phyloP scores from a whole-genome alignment of 2,888 invertebrate genomes.

The Anthrax anthrax region DNA sequence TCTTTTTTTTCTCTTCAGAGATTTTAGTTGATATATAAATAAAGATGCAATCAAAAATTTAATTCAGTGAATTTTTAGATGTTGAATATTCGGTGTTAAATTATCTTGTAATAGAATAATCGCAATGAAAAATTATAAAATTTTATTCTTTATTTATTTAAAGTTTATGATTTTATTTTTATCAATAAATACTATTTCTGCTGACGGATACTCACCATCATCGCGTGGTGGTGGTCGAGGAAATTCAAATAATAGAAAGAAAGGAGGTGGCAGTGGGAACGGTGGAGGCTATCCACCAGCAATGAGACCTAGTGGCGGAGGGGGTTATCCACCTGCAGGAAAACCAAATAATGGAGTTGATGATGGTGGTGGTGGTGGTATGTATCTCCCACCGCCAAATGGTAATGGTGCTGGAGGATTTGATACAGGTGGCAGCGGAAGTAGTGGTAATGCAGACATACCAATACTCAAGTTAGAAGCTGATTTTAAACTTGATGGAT shows the following conservation, averaged over 20 bases:
- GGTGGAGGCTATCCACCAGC: background rate
- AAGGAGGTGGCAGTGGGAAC: conserved; percentile 1
- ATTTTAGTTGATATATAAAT: too few relatives aligned
- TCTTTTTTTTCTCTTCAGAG: too few relatives aligned
- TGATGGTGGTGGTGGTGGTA: background rate
- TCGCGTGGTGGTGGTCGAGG: conserved; percentile 10
- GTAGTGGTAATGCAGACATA: conserved; percentile 21
- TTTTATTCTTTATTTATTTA: too few relatives aligned
- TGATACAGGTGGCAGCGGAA: conserved; percentile 12
- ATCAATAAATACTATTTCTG: background rate
- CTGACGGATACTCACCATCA: conserved; percentile 1
- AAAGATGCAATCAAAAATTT: too few relatives aligned
- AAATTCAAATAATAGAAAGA: conserved; percentile 3
- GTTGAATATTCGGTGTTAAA: too few relatives aligned
- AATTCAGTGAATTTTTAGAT: too few relatives aligned
- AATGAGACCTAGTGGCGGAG: background rate
- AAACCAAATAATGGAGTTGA: background rate
- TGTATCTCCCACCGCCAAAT: background rate
- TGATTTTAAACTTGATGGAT: conserved; percentile 27
- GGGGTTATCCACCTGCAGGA: background rate
- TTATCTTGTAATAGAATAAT: too few relatives aligned
- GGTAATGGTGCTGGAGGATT: conserved; percentile 8
- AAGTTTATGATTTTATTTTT: too few relatives aligned
- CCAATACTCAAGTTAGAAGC: conserved; percentile 29
- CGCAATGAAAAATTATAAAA: too few relatives aligned